Conservation (phyloP, 2,797 vertebrate species). For the Pipistrellus pipistrellus region DNA sequence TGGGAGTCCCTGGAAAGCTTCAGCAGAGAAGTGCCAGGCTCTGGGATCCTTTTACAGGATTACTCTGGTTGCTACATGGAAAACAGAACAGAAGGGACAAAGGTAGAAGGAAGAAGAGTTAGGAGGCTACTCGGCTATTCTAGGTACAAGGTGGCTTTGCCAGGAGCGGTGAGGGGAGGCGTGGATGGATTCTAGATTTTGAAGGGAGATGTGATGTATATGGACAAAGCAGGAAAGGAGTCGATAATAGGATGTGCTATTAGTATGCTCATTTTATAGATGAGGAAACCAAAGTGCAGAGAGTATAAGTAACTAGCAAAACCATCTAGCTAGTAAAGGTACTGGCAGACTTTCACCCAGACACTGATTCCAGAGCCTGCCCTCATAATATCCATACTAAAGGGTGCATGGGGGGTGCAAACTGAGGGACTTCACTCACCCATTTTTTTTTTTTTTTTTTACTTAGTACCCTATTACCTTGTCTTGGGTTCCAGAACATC, state of each 20-base stretch:
- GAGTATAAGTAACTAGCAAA: neutral
- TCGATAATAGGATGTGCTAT: neutral
- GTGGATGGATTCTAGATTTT: neutral
- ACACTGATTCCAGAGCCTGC: neutral
- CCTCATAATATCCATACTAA: neutral
- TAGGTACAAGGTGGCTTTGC: neutral
- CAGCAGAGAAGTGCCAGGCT: neutral
- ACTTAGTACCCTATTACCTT: neutral
- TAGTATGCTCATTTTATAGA: neutral
- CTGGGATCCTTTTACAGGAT: neutral
- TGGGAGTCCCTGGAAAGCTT: neutral
- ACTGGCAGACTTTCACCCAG: neutral
- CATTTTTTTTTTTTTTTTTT: neutral
- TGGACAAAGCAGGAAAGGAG: neutral
- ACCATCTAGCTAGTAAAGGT: neutral
- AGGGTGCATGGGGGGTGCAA: accelerated
- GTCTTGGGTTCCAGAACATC: neutral
- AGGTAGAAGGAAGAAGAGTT: neutral
- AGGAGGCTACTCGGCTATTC: neutral
- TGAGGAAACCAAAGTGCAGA: neutral
- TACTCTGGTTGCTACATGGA: neutral
- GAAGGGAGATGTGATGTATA: neutral
- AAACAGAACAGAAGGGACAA: neutral
- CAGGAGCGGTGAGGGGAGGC: neutral
- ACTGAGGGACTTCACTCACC: accelerated